Evolutionary conservation across 1,140 invertebrate genomes (phyloP).

Genomic region (Sinonovacula constricta): DNA sequence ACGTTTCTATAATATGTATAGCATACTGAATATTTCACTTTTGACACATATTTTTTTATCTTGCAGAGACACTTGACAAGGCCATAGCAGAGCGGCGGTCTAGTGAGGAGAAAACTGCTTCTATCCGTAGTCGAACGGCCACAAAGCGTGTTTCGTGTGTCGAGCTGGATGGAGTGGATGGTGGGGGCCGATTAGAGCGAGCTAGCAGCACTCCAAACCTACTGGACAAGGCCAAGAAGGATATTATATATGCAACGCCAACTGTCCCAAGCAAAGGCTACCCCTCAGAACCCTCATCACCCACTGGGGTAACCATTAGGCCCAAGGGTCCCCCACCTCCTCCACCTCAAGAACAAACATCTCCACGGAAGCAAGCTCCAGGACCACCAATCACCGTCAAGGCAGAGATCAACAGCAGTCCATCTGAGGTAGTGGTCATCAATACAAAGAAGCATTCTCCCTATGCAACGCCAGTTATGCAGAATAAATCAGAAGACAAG

Average conservation of each 20-base stretch:
- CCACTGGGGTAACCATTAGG: constrained; percentile 17
- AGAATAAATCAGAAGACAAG: constrained; percentile 47
- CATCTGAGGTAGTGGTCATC: constrained; percentile 68
- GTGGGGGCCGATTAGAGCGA: constrained; percentile 59
- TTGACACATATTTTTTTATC: too few species aligned
- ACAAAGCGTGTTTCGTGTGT: constrained; percentile 71
- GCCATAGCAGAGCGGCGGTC: constrained; percentile 58
- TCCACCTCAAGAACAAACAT: constrained; percentile 39
- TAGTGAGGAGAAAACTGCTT: constrained; percentile 71
- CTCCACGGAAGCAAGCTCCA: constrained; percentile 50
- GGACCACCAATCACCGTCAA: constrained; percentile 42
- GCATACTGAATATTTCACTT: too few species aligned
- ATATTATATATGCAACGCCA: constrained; percentile 60
- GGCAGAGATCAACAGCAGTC: constrained; percentile 38
- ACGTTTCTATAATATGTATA: too few species aligned
- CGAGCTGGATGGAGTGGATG: constrained; percentile 64
- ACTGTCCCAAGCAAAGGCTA: constrained; percentile 43
- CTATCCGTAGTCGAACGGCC: constrained; percentile 71
- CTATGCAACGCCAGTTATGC: constrained; percentile 65
- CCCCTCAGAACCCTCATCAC: constrained; percentile 27
- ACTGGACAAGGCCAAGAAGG: constrained; percentile 39
- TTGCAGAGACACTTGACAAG: constrained; percentile 73
- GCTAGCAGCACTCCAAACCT: constrained; percentile 73
- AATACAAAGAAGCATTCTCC: constrained; percentile 59
- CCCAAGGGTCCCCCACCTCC: constrained; percentile 65